These are phyloP conservation scores for Engystomops pustulosus DNA, from an alignment of 2,113 vertebrate genomes.

Conservation along the genomic window DNA sequence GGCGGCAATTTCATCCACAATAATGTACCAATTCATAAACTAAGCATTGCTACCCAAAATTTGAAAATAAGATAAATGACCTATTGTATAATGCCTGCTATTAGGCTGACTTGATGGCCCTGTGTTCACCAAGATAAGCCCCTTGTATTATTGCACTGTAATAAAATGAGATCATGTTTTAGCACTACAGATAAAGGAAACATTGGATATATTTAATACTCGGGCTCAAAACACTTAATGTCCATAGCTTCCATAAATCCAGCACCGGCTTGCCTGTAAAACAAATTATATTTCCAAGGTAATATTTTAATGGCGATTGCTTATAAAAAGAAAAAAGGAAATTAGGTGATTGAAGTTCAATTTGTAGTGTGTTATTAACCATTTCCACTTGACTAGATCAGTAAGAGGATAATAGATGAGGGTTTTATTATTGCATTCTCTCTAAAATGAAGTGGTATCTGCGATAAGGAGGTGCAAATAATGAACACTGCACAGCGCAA, in stretches of 20 bases:
- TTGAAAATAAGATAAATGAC: conserved; percentile 73
- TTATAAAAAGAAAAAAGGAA: conserved; percentile 82
- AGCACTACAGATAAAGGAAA: conserved; percentile 80
- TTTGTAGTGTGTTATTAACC: conserved; percentile 99
- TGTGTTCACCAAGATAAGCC: conserved; percentile 77
- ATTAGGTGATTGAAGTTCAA: conserved; percentile 99
- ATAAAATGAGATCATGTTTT: conserved; percentile 82
- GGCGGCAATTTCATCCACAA: conserved; percentile 75
- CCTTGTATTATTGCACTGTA: conserved; percentile 77
- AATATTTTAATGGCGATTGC: conserved; percentile 83
- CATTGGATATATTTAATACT: conserved; percentile 82
- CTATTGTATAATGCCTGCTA: conserved; percentile 73
- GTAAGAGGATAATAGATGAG: conserved; percentile 99
- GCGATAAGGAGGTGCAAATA: conserved; percentile 99
- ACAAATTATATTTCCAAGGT: conserved; percentile 82
- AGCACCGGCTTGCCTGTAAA: conserved; percentile 78
- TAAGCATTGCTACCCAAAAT: conserved; percentile 70
- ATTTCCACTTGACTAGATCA: conserved; percentile 96
- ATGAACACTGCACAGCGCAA: conserved; percentile 94
- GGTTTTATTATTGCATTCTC: conserved; percentile 99
- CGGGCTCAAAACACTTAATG: conserved; percentile 80
- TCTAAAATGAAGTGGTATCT: conserved; percentile 98
- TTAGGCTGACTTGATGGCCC: conserved; percentile 76
- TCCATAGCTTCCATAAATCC: conserved; percentile 80
- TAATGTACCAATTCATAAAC: conserved; percentile 78